Conservation (phyloP, 2,888 invertebrate genomes). For the Troides helena region DNA sequence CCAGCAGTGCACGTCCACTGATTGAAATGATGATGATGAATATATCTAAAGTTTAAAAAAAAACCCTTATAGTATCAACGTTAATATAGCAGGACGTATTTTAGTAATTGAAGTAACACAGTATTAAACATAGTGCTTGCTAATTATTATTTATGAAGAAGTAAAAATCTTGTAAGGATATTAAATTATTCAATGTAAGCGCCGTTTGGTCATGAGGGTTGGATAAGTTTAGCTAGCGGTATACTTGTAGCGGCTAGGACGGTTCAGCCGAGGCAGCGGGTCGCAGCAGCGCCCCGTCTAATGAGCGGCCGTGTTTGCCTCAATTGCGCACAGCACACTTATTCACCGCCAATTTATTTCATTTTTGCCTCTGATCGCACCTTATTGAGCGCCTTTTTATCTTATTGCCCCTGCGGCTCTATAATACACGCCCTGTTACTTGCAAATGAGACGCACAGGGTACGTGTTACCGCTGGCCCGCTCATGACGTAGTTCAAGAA, state of each 20-base stretch:
- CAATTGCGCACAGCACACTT: conserved; percentile 79
- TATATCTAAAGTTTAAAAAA: too few relatives aligned
- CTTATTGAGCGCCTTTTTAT: conserved; percentile 79
- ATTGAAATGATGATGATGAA: too few relatives aligned
- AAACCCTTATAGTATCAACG: too few relatives aligned
- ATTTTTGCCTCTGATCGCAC: conserved; percentile 80
- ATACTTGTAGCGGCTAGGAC: conserved; percentile 4
- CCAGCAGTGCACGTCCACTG: too few relatives aligned
- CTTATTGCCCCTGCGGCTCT: conserved; percentile 77
- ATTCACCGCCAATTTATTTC: conserved; percentile 80
- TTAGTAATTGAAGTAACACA: neutral
- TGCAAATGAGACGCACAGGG: conserved; percentile 77
- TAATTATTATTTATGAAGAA: neutral
- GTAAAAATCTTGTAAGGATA: neutral
- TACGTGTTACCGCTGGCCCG: conserved; percentile 67
- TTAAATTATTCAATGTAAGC: neutral
- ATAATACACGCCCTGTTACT: conserved; percentile 78
- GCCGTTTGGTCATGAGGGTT: neutral
- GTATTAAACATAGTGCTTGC: neutral
- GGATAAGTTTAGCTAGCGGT: neutral
- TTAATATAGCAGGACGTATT: neutral
- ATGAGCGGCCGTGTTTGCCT: conserved; percentile 78
- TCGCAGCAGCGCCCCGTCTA: conserved; percentile 52
- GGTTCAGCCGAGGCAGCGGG: conserved; percentile 32
- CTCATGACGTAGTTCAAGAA: conserved; percentile 67